These are phyloP conservation scores for Himantopus leucocephalus DNA, from an alignment of 2,113 vertebrate species.

Conservation along the genomic window DNA sequence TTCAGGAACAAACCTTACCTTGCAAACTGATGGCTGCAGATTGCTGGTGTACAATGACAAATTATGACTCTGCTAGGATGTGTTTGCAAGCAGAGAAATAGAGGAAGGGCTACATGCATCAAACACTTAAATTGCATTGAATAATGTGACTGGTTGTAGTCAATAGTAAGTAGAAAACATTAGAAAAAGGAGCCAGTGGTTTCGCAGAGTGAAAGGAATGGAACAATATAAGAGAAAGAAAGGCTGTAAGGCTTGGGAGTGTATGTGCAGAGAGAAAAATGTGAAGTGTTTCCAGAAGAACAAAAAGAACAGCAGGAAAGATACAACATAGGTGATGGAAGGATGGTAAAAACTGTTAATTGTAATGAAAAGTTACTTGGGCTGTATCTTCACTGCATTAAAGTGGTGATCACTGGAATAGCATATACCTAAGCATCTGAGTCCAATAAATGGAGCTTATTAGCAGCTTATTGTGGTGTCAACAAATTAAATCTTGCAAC, in stretches of 20 bases:
- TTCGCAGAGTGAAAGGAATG: background rate
- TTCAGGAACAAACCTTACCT: background rate
- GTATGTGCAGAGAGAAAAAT: background rate
- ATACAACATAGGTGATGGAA: background rate
- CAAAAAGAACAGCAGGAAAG: background rate
- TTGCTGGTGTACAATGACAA: background rate
- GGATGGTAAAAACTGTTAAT: background rate
- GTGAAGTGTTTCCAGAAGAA: background rate
- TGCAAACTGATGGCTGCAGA: background rate
- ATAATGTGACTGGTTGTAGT: background rate
- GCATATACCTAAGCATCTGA: rapidly evolving
- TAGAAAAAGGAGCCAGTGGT: background rate
- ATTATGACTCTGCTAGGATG: background rate
- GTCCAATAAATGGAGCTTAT: background rate
- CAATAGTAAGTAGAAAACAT: background rate
- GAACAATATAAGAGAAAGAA: background rate
- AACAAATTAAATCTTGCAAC: no score
- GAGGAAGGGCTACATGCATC: rapidly evolving
- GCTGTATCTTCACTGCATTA: background rate
- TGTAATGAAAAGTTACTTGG: background rate
- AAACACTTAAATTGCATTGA: background rate
- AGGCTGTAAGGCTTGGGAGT: background rate
- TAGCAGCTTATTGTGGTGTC: no score
- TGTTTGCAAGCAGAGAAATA: background rate
- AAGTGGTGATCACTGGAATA: background rate